phyloP scores from a whole-genome alignment of 2,888 invertebrate species.

The Mactromeris polynyma region DNA sequence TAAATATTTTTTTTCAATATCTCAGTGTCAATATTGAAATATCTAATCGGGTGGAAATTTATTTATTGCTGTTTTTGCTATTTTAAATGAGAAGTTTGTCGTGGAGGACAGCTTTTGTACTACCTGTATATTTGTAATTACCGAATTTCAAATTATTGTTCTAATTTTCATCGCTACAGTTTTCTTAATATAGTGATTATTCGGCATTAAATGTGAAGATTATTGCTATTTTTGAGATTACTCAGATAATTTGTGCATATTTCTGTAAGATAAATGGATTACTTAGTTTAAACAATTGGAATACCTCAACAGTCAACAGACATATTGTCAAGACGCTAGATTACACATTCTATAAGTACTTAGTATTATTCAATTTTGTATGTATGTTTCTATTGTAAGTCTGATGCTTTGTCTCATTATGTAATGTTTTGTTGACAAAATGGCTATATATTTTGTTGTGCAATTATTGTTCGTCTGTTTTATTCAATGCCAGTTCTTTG shows the following conservation, averaged over 20 bases:
- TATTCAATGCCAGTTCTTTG: not conserved
- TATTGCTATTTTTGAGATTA: not conserved
- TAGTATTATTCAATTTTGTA: not conserved
- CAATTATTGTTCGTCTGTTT: not conserved
- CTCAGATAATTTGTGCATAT: not conserved
- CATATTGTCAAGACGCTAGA: not conserved
- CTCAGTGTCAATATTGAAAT: not conserved
- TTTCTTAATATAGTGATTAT: not conserved
- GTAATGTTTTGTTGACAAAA: slow-evolving; percentile 3
- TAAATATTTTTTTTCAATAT: slow-evolving; percentile 1
- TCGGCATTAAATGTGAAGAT: not conserved
- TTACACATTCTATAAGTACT: not conserved
- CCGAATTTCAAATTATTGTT: not conserved
- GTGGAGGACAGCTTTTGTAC: no score
- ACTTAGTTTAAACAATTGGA: not conserved
- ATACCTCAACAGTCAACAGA: not conserved
- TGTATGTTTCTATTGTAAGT: not conserved
- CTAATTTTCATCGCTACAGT: not conserved
- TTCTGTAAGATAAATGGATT: not conserved
- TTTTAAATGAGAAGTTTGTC: no score
- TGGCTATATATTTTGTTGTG: not conserved
- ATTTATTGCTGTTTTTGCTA: no score
- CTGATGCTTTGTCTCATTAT: not conserved
- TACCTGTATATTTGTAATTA: not conserved
- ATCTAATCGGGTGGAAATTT: not conserved